A percentile compares a stretch with the other conserved stretches of the same genome.
Conservation (phyloP, 2,113 vertebrate genomes). For the Microtus ochrogaster region DNA sequence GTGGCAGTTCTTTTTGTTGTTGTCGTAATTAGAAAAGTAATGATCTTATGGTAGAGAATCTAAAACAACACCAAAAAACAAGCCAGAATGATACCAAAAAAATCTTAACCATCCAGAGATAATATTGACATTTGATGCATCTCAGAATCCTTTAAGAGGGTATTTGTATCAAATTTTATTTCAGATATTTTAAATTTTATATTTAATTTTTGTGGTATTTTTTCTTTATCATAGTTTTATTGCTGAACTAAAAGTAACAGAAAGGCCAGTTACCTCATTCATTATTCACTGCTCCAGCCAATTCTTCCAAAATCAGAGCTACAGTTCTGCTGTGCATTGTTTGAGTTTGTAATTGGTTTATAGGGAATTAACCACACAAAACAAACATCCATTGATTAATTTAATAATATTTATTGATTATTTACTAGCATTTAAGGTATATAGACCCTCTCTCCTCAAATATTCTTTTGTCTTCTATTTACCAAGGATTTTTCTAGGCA, state of each 20-base stretch:
- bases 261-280: constrained; percentile 28
- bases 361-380: not conserved
- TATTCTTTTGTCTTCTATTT: not conserved
- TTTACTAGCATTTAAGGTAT: not conserved
- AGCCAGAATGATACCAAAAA: not conserved
- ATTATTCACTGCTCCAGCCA: constrained; percentile 26
- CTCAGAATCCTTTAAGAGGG: constrained; percentile 6
- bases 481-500: constrained; percentile 24
- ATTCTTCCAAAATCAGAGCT: constrained; percentile 35
- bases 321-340: not conserved
- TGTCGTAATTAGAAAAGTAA: constrained; percentile 45
- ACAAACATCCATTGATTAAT: constrained; percentile 24
- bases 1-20: constrained; percentile 18
- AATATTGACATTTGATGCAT: constrained; percentile 44
- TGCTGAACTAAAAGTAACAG: not conserved
- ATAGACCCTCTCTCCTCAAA: not conserved
- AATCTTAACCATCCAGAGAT: constrained; percentile 8
- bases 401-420: constrained; percentile 31
- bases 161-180: not conserved
- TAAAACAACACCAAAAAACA: not conserved
- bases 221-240: constrained; percentile 18
- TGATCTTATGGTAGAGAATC: not conserved
- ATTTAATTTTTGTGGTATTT: constrained; percentile 23
- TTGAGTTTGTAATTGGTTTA: constrained; percentile 48
- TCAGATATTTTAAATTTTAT: not conserved